These are phyloP conservation scores for Sialis lutaria DNA, from an alignment of 2,888 invertebrate genomes.

Conservation along the genomic window DNA sequence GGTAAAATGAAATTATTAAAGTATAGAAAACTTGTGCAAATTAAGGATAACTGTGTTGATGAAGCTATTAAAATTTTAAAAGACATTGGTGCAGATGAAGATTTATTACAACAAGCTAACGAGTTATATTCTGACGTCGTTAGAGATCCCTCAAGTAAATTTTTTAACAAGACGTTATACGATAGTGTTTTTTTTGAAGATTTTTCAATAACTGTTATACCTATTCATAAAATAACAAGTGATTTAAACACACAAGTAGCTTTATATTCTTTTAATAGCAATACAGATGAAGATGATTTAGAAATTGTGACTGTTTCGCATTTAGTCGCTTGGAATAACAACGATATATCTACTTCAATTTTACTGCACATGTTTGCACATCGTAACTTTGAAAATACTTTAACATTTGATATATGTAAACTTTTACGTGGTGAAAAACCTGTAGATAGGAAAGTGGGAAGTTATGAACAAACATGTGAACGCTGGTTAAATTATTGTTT, in stretches of 20 bases:
- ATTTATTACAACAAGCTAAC: conserved; percentile 11
- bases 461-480: conserved; percentile 17
- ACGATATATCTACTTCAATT: conserved; percentile 24
- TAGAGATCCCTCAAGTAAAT: conserved; percentile 17
- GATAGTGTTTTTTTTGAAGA: conserved; percentile 15
- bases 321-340: conserved; percentile 34
- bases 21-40: conserved; percentile 18
- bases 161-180: conserved; percentile 18
- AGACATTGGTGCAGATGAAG: conserved; percentile 12
- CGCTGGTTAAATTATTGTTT: conserved; percentile 18
- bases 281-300: conserved; percentile 6
- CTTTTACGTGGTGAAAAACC: conserved; percentile 16
- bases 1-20: conserved; percentile 18
- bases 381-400: conserved; percentile 20
- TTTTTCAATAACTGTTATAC: no score
- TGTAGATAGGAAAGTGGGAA: conserved; percentile 16
- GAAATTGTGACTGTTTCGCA: conserved; percentile 17
- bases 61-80: conserved; percentile 6
- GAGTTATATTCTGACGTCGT: conserved; percentile 17
- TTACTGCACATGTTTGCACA: conserved; percentile 32
- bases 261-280: no score
- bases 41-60: conserved; percentile 11
- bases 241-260: no score
- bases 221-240: no score
- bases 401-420: conserved; percentile 17